Evolutionary conservation across 2,797 vertebrate genomes (phyloP), one percentile per base, ranked within the genome.

Genomic region (Tokudaia muenninki): DNA sequence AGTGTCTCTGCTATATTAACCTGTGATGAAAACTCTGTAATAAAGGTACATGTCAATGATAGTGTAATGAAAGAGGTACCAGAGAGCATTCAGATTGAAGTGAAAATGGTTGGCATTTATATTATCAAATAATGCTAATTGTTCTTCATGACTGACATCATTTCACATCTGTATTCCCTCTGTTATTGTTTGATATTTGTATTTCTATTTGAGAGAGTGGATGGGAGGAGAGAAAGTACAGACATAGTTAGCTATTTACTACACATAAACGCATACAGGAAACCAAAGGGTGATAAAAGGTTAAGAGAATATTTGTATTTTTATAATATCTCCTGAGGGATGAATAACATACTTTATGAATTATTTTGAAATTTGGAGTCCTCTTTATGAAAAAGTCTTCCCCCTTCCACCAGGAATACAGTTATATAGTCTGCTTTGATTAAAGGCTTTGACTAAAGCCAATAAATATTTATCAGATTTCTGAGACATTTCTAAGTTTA

Each of bases 381-480:
- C 44, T 82, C 13, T 65, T 74, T 90, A 22, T 8, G 89, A 70
- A 11, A 90, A 70, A 65, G 12, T 7, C 5, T 82, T 92, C 21
- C 34, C 41, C 55, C 29, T 90, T 24, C 41, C 14, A 83, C 9
- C 11, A 96, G 75, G 22, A 97, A 75, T 0, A 10, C 4, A 82
- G 37, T 94, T 95, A 91, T 59, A 17, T 47, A 80, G 10, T 87
- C 61, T 95, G 21, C 37, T 92, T 94, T 95, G 50, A 91, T 57
- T 83, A 83, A 94, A 29, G 21, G 24, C 17, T 87, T 95, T 81
- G 93, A 5, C 31, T 79, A 83, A 41, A 95, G 92, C 21, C 44
- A 95, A 94, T 94, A 97, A 89, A 93, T 93, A 95, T 97, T 94
- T 95, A 92, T 89, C 77, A 91, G 72, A 87, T 82, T 89, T 81